Evolutionary conservation across 2,888 invertebrate genomes (phyloP).

Genomic region (Gymnocheta viridis): DNA sequence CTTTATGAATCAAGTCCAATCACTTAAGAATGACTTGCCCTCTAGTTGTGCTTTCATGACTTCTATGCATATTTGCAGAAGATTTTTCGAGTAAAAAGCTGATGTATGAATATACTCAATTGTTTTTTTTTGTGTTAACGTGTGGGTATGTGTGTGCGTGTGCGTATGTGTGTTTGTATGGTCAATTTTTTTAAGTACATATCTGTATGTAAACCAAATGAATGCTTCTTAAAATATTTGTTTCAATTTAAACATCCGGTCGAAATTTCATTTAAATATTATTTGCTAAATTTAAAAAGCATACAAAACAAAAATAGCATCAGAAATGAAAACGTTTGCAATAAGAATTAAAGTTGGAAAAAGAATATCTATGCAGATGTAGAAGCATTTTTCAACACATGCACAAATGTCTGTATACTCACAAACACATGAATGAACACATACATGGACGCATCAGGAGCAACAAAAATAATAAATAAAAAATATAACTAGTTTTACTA

Average conservation of each 20-base stretch:
- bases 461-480: slow-evolving; percentile 3
- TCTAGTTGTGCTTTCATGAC: background rate
- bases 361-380: slow-evolving; percentile 34
- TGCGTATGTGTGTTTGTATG: background rate
- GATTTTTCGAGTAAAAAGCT: background rate
- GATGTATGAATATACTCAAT: background rate
- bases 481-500: slow-evolving; percentile 10
- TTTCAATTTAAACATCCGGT: slow-evolving; percentile 40
- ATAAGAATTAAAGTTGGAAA: slow-evolving; percentile 27
- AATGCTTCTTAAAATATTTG: slow-evolving; percentile 8
- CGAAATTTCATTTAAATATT: slow-evolving; percentile 38
- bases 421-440: too few relatives aligned
- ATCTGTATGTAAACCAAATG: background rate
- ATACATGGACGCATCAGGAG: slow-evolving; percentile 18
- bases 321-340: slow-evolving; percentile 26
- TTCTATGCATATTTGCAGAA: background rate
- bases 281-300: slow-evolving; percentile 13
- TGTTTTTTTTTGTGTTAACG: background rate
- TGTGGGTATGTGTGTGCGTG: background rate
- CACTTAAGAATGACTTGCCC: background rate
- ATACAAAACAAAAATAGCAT: background rate
- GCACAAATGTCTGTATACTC: too few relatives aligned
- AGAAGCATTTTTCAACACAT: slow-evolving; percentile 33
- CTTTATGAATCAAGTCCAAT: background rate
- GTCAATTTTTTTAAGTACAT: background rate